Evolutionary conservation across 1,140 invertebrate genomes (phyloP), one percentile per base, ranked within the genome.

Genomic region (Aleiodes sp.): DNA sequence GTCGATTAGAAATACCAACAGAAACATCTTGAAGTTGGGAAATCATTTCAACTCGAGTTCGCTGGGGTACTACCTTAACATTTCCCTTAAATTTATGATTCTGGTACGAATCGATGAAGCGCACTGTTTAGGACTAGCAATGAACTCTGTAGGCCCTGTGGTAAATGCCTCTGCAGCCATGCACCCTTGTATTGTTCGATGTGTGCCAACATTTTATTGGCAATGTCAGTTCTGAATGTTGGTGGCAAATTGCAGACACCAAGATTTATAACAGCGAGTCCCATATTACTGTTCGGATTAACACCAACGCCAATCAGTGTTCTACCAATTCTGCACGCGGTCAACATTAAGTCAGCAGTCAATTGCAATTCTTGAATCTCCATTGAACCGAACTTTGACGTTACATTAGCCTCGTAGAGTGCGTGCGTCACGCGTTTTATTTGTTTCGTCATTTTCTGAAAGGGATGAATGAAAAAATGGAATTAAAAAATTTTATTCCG

Each of bases 221-320:
- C 90, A 72, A 91, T 84, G 71, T 91, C 90, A 12, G 90, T 91
- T 67, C 88, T 85, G 37, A 89, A 87, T 16, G 89, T 91, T 9
- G 89, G 87, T 33, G 89, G 87, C 3, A 91, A 79, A 82, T 91
- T 91, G 65, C 83, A 87, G 1, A 91, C 86, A 28, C 90, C 90
- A 60, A 90, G 80, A 80, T 92, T 92, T 26, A 91, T 89, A 4
- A 90, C 89, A 39, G 88, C 85, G 9, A 90, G 80, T 0, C 90
- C 91, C 86, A 89, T 88, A 72, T 89, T 89, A 70, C 87, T 88
- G 52, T 88, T 86, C 41, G 89, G 90, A 84, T 91, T 91, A 6
- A 88, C 84, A n/a, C 90, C 90, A 9, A 88, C 85, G 0, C 86
- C 84, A 1, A 91, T 86, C 8, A 92, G 74, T 6, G 88, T 87